These are phyloP conservation scores for Dicyrtoma fusca DNA, from an alignment of 2,888 invertebrate genomes.

Conservation along the genomic window DNA sequence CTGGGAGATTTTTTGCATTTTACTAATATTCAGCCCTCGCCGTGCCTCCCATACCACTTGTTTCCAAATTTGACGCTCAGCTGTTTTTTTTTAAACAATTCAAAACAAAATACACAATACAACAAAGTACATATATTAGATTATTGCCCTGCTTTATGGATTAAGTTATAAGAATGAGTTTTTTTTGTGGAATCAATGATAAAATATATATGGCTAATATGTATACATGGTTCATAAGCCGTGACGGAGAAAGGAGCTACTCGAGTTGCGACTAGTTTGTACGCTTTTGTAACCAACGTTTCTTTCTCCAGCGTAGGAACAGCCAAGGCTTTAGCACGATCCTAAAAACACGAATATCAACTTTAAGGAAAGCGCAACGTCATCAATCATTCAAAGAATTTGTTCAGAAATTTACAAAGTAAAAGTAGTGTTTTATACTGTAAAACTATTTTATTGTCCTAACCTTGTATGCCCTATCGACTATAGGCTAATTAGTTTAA, in stretches of 20 bases:
- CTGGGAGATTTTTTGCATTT: conserved; percentile 52
- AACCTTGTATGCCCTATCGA: too few relatives aligned
- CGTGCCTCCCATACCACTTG: conserved; percentile 52
- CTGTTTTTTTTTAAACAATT: not conserved
- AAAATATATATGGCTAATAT: not conserved
- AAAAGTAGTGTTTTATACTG: too few relatives aligned
- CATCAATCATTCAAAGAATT: too few relatives aligned
- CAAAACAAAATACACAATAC: not conserved
- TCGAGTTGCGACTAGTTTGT: conserved; percentile 42
- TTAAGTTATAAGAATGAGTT: not conserved
- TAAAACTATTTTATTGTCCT: too few relatives aligned
- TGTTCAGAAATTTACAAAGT: too few relatives aligned
- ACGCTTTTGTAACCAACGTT: conserved; percentile 45
- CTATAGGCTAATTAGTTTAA: too few relatives aligned
- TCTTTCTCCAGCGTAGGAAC: conserved; percentile 49
- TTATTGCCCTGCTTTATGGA: too few relatives aligned
- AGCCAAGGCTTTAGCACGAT: conserved; percentile 34
- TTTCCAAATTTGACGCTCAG: conserved; percentile 38
- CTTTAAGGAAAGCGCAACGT: too few relatives aligned
- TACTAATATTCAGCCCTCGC: conserved; percentile 50
- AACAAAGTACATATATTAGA: not conserved
- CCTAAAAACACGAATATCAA: conserved; percentile 39
- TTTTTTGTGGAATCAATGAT: not conserved
- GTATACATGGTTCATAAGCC: conserved; percentile 46
- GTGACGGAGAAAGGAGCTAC: conserved; percentile 47